Base-by-base conservation (phyloP, 1,140 invertebrate genomes). In the Ceratosolen fusciceps region DNA sequence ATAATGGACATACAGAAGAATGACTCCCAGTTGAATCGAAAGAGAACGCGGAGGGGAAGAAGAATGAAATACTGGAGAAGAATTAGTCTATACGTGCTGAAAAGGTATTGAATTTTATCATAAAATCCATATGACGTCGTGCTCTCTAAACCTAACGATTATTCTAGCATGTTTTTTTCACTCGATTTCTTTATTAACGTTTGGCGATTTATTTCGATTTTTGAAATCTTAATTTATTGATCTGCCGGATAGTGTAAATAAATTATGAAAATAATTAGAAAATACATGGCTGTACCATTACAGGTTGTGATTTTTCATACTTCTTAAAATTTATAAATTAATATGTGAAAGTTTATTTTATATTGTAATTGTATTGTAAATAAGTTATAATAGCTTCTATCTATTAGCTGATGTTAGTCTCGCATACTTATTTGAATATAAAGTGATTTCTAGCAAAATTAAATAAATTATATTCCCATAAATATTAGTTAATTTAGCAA, bases 61-160 rank as follows among this genome's bases (percentile, higher is more conserved):
- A 52, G 58, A 80, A 58, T 70, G 73, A 70, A 56, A 73, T 56
- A 67, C 62, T 26, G 26, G 52, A 37, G 54, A 58, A 58, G 31
- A 26, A 29, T 5, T 29, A 37, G 72, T 16, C 52, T 74, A 58
- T 58, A 21, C 62, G 60, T 43, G 39, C 74, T 49, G 74, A 52
- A 67, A 76, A 52, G 73, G 62, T 65, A 47, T 47, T 72, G 29
- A 43, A 60, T 80, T 75, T 80, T 72, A 75, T 73, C 54, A 39
- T 10, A 54, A 52, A 39, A 72, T 76, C 67, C 68, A 72, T 76
- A 54, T 70, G 71, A 47, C 26, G 56, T 24, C 67, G 21, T 24
- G 9, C 37, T n/a, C 2, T 52, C 26, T 29, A 43, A 47, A 39
- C 26, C 43, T 47, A n/a, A n/a, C n/a, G n/a, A n/a, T n/a, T n/a